Conservation (phyloP, 2,113 vertebrate genomes). For the Anser cygnoides region DNA sequence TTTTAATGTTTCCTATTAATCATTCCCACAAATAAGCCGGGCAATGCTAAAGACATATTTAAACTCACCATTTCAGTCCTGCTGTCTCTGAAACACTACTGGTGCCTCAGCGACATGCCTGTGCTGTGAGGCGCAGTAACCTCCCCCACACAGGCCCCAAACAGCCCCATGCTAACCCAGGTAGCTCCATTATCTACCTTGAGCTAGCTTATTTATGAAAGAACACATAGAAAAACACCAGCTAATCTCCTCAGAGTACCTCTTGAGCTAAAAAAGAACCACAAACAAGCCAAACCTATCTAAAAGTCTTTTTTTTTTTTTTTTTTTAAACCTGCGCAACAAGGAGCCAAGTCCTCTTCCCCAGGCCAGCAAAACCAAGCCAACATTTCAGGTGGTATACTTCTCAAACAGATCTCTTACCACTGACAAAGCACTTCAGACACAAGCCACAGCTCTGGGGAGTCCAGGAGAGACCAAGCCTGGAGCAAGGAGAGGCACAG, state of each 20-base stretch:
- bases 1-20: background rate
- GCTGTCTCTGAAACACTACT: fast-evolving
- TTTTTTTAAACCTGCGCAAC: too few species aligned
- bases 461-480: fast-evolving
- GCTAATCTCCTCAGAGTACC: fast-evolving
- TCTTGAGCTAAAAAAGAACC: background rate
- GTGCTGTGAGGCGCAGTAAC: fast-evolving
- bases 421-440: fast-evolving
- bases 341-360: too few species aligned
- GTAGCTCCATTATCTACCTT: fast-evolving
- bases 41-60: fast-evolving
- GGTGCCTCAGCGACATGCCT: fast-evolving
- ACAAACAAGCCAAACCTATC: fast-evolving
- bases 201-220: fast-evolving
- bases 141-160: fast-evolving
- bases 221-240: fast-evolving
- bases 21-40: background rate
- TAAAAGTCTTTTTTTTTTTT: too few species aligned
- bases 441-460: fast-evolving
- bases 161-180: fast-evolving
- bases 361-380: fast-evolving
- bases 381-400: fast-evolving
- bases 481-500: fast-evolving
- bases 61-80: fast-evolving
- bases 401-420: too few species aligned